Evolutionary conservation across 2,797 vertebrate species (phyloP).

Genomic region (Aythya fuligula): DNA sequence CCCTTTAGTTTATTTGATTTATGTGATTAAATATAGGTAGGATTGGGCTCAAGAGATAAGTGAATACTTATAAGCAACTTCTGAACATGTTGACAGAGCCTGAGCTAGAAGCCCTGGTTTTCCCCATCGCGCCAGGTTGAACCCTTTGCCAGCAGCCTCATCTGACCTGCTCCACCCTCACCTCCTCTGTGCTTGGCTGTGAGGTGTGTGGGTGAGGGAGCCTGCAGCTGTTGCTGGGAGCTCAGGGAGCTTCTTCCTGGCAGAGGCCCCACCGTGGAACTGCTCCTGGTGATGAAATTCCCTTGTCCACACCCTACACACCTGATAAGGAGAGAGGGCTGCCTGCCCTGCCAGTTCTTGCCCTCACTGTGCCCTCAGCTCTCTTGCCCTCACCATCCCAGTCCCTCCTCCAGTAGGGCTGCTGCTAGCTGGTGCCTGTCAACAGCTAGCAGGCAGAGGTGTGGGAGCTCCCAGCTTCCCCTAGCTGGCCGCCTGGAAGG

Average conservation of each 20-base stretch:
- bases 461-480: not conserved
- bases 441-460: not conserved
- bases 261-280: rapidly evolving
- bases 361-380: not conserved
- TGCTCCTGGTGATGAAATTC: not conserved
- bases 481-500: not conserved
- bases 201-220: not conserved
- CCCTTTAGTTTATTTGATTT: not conserved
- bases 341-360: not conserved
- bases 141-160: not conserved
- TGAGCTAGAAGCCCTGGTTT: not conserved
- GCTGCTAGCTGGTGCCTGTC: not conserved
- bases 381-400: not conserved
- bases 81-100: not conserved
- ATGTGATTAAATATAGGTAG: not conserved
- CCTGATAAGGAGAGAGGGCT: not conserved
- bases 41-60: not conserved
- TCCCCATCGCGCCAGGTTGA: not conserved
- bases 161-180: not conserved
- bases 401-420: not conserved
- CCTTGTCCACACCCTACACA: rapidly evolving
- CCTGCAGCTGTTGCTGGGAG: rapidly evolving
- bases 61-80: not conserved
- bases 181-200: not conserved
- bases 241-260: not conserved